Evolutionary conservation across 1,140 invertebrate genomes (phyloP), one percentile per base, ranked within the genome.

Genomic region (Chelonus insularis): DNA sequence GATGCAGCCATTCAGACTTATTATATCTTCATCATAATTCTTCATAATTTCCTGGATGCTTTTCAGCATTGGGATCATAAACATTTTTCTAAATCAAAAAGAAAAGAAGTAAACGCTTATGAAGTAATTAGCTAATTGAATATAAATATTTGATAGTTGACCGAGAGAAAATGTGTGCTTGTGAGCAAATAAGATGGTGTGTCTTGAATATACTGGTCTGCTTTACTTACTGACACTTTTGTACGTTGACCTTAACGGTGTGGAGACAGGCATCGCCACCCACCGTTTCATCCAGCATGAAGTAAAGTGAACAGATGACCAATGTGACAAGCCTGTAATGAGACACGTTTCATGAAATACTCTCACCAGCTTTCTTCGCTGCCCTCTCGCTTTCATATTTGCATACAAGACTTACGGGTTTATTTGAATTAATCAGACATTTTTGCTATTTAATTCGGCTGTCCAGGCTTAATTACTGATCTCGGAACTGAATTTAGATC

Each of bases 331-430:
- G 64, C 56, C 65, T 43, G 67, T 71, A 69, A 69, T 62, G 66
- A 71, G 67, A 69, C 67, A 60, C 64, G 65, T 69, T 69, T 66
- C 59, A 60, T 29, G 52, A 64, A 64, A 68, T 64, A 70, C 65
- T 72, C 62, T 62, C 62, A 54, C 59, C 57, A 16, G 21, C 47
- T 51, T 54, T 39, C 58, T 52, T 52, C 43, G 23, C 5, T 61
- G 56, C 60, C 72, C 73, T 79, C 74, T 78, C 73, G 72, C 76
- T 79, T 79, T 79, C 75, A 63, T 65, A 75, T 77, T 74, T 77
- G 69, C 70, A 74, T 73, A 69, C 11, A 45, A 29, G 25, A 29
- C 25, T 29, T 29, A 29, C 25, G 25, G 25, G 25, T 29, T 29
- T 29, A 29, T 29, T 29, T 29, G 25, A 29, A 29, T 29, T 29